Percentiles rank a stretch among this genome's conserved stretches.
phyloP scores from a whole-genome alignment of 2,888 invertebrate genomes.

The Parnassius mnemosyne region DNA sequence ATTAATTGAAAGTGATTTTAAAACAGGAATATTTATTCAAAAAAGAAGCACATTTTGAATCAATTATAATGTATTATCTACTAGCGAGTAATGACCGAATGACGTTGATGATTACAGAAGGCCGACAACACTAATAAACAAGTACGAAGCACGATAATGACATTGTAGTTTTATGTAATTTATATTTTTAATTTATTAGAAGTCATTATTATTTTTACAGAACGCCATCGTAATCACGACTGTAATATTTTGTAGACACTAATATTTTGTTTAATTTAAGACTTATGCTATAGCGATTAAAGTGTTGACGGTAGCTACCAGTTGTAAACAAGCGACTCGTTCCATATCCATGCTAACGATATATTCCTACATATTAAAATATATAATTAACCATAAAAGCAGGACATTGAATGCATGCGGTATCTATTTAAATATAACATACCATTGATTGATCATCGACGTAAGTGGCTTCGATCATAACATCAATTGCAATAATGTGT shows the following conservation, averaged over 20 bases:
- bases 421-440: conserved; percentile 1
- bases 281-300: too few species aligned
- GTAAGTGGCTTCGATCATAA: conserved; percentile 10
- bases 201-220: conserved; percentile 1
- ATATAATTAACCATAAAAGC: conserved; percentile 21
- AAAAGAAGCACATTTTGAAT: too few species aligned
- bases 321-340: too few species aligned
- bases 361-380: neutral
- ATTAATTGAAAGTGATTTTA: too few species aligned
- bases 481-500: conserved; percentile 8
- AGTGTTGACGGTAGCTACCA: too few species aligned
- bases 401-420: conserved; percentile 15
- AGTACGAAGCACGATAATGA: conserved; percentile 19
- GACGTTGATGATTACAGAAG: conserved; percentile 38
- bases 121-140: conserved; percentile 28
- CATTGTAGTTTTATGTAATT: conserved; percentile 16
- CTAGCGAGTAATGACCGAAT: conserved; percentile 33
- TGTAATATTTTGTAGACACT: too few species aligned
- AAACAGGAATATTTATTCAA: too few species aligned
- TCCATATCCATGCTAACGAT: too few species aligned
- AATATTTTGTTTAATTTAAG: too few species aligned
- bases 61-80: conserved; percentile 30
- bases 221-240: neutral
- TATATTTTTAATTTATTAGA: conserved; percentile 8
- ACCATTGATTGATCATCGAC: conserved; percentile 15